Evolutionary conservation across 1,140 invertebrate genomes (phyloP), one percentile per base, ranked within the genome.

Genomic region (Pantala flavescens): DNA sequence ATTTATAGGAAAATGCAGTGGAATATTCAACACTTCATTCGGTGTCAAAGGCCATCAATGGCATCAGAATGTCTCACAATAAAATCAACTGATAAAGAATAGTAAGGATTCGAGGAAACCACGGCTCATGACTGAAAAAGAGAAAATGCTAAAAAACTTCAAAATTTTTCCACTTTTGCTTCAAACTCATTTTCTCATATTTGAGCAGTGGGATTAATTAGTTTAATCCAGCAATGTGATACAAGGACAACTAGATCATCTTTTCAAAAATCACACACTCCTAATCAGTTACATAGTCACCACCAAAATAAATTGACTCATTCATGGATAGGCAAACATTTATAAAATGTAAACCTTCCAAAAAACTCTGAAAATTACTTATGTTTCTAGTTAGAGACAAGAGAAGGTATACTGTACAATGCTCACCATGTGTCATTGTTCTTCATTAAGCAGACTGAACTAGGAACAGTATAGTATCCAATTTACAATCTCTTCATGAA

Each of bases 271-370:
- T 63, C 28, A 36, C 28, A 63, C 49, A 63, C 14, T 63, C 49
- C 49, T 19, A 63, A 63, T 19, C n/a, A 63, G 49, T 16, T 63
- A 21, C 49, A 63, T 21, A 63, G 49, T 19, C 49, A 63, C 49
- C 49, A 63, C n/a, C n/a, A 63, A 63, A 63, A 63, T 63, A 19
- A 63, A 63, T 63, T 21, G n/a, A 63, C n/a, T 63, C 49, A 63
- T 21, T 14, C 49, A 19, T 63, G 49, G 49, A 63, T 21, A 63
- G 49, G 16, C 49, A 63, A 63, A 63, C 49, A 63, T 63, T 63
- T 63, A 63, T 63, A 63, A 63, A 63, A 63, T 63, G 49, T 63
- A 63, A 19, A 63, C 49, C 14, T 19, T 63, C 14, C 49, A 63
- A 63, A 63, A 63, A 63, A 63, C 16, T 21, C 49, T 63, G 14